Evolutionary conservation across 2,888 invertebrate species (phyloP).

Genomic region (Blera fallax): DNA sequence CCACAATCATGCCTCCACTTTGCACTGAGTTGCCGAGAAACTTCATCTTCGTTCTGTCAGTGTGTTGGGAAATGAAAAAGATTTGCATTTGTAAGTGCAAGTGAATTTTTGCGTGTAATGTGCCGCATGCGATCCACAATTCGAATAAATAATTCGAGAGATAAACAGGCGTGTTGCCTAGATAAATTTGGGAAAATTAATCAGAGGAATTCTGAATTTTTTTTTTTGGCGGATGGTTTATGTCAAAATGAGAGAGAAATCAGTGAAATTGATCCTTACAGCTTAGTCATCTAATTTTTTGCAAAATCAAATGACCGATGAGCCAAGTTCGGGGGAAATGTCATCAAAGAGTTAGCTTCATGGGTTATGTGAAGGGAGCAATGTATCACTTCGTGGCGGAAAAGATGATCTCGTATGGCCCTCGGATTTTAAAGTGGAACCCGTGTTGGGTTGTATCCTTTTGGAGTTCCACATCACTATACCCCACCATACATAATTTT

Average conservation of each 20-base stretch:
- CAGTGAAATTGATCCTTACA: not conserved
- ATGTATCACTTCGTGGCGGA: too few relatives aligned
- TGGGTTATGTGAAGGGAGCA: too few relatives aligned
- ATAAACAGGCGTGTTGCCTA: constrained; percentile 9
- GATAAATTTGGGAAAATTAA: constrained; percentile 14
- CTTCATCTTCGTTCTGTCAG: not conserved
- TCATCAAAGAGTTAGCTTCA: too few relatives aligned
- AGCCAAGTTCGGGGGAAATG: not conserved
- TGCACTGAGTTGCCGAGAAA: not conserved
- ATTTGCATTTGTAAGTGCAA: constrained; percentile 50
- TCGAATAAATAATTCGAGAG: not conserved
- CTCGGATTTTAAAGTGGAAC: too few relatives aligned
- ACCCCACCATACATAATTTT: too few relatives aligned
- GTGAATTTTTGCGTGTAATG: constrained; percentile 24
- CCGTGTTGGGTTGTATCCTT: too few relatives aligned
- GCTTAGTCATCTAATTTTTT: not conserved
- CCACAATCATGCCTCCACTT: not conserved
- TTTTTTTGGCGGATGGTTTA: not conserved
- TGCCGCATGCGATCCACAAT: constrained; percentile 2
- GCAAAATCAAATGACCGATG: not conserved
- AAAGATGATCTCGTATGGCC: too few relatives aligned
- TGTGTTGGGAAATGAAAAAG: constrained; percentile 5
- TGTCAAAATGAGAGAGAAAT: not conserved
- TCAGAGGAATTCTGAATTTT: not conserved
- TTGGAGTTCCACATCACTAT: too few relatives aligned